Evolutionary conservation across 2,888 invertebrate species (phyloP).

Genomic region (Quadroppia sp.): DNA sequence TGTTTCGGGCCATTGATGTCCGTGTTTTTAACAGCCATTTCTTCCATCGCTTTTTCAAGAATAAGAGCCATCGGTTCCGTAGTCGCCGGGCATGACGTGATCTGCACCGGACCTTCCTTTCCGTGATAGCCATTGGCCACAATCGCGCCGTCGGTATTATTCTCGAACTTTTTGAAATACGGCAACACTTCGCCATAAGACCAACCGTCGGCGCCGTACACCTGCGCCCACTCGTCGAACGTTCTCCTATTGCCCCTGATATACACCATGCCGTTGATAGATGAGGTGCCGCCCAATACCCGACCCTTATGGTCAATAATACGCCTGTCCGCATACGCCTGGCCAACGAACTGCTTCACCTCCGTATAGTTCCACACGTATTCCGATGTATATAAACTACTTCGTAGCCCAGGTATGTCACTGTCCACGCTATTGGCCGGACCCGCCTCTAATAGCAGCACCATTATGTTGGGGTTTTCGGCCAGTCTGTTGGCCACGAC

Average conservation of each 20-base stretch:
- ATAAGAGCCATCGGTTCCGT: conserved; percentile 32
- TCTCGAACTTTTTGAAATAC: conserved; percentile 37
- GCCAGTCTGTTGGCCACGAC: too few species aligned
- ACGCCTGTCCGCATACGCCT: conserved; percentile 18
- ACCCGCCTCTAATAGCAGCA: too few species aligned
- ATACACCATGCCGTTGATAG: conserved; percentile 41
- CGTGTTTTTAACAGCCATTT: not conserved
- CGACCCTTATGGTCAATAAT: conserved; percentile 28
- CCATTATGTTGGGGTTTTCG: too few species aligned
- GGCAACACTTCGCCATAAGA: conserved; percentile 33
- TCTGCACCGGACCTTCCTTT: conserved; percentile 27
- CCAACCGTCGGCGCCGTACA: conserved; percentile 35
- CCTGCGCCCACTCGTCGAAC: conserved; percentile 35
- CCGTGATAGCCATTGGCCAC: conserved; percentile 38
- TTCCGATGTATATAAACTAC: too few species aligned
- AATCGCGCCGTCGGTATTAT: conserved; percentile 28
- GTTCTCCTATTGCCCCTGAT: conserved; percentile 38
- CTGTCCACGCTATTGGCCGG: too few species aligned
- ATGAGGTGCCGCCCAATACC: conserved; percentile 39
- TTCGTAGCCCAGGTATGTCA: too few species aligned
- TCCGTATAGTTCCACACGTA: too few species aligned
- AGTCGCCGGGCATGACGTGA: conserved; percentile 14
- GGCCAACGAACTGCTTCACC: too few species aligned
- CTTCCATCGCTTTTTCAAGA: conserved; percentile 37
- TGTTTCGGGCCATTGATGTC: conserved; percentile 39